These are phyloP conservation scores for Drosophila tropicalis DNA, from an alignment of 1,140 invertebrate genomes.

Conservation along the genomic window DNA sequence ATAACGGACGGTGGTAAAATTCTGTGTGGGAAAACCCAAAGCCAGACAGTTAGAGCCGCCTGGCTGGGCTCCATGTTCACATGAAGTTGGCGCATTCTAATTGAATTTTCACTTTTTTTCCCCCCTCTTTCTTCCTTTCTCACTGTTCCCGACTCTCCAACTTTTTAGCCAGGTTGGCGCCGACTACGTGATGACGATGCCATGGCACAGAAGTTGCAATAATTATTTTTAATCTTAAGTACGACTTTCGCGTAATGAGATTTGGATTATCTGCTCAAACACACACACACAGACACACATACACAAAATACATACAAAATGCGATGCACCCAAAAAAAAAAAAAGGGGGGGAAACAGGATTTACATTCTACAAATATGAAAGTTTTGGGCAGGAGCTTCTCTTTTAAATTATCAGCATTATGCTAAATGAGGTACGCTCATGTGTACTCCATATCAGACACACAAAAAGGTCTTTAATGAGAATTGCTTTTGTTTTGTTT, in stretches of 20 bases:
- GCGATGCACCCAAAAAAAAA: slow-evolving; percentile 1
- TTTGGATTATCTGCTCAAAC: slow-evolving; percentile 70
- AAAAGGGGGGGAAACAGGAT: neutral
- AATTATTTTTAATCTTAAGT: slow-evolving; percentile 82
- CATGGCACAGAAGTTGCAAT: slow-evolving; percentile 77
- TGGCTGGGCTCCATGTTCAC: slow-evolving; percentile 57
- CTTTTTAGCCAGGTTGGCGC: slow-evolving; percentile 4
- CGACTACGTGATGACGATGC: slow-evolving; percentile 68
- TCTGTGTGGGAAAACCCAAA: slow-evolving; percentile 10
- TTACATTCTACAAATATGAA: slow-evolving; percentile 3
- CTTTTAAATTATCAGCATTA: slow-evolving; percentile 40
- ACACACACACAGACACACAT: slow-evolving; percentile 36
- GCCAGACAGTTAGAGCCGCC: slow-evolving; percentile 72
- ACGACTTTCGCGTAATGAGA: slow-evolving; percentile 80
- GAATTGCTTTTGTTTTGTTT: neutral
- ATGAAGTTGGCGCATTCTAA: slow-evolving; percentile 79
- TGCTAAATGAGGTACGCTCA: slow-evolving; percentile 11
- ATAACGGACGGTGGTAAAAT: slow-evolving; percentile 21
- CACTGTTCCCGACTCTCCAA: neutral
- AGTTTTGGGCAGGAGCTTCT: neutral
- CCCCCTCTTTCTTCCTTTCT: too few species aligned
- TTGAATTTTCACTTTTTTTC: slow-evolving; percentile 79
- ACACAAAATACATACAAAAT: slow-evolving; percentile 3
- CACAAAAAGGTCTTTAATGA: slow-evolving; percentile 33
- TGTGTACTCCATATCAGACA: neutral